Conservation (phyloP, 1,140 invertebrate genomes). For the Diuraphis noxia region DNA sequence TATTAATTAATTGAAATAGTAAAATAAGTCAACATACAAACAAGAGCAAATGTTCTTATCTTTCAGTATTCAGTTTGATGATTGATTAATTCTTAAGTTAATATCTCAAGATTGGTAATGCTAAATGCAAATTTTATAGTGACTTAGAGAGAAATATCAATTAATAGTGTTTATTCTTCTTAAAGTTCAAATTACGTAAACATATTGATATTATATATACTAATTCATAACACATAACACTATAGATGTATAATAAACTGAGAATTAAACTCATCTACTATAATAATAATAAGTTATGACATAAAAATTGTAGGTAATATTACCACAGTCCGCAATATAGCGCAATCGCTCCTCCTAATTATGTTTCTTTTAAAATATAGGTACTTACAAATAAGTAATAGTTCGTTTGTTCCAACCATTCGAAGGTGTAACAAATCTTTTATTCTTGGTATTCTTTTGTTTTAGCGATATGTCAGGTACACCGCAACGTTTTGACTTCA, state of each 20-base stretch:
- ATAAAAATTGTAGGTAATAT: not conserved
- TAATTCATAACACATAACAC: no score
- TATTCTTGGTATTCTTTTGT: slow-evolving; percentile 53
- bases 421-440: slow-evolving; percentile 15
- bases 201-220: no score
- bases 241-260: not conserved
- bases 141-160: no score
- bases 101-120: not conserved
- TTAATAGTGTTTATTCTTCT: no score
- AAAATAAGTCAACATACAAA: not conserved
- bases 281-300: no score
- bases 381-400: slow-evolving; percentile 51
- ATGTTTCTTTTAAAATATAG: not conserved
- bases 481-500: slow-evolving; percentile 69
- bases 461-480: slow-evolving; percentile 65
- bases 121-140: not conserved
- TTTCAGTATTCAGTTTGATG: not conserved
- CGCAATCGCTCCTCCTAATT: not conserved
- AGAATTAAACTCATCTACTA: not conserved
- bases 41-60: not conserved
- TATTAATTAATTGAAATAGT: no score
- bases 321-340: no score
- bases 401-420: slow-evolving; percentile 47
- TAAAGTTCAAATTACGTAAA: no score
- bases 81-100: not conserved